Evolutionary conservation across 2,113 vertebrate genomes (phyloP), one percentile per base, ranked within the genome.

Genomic region (Centropristis striata): DNA sequence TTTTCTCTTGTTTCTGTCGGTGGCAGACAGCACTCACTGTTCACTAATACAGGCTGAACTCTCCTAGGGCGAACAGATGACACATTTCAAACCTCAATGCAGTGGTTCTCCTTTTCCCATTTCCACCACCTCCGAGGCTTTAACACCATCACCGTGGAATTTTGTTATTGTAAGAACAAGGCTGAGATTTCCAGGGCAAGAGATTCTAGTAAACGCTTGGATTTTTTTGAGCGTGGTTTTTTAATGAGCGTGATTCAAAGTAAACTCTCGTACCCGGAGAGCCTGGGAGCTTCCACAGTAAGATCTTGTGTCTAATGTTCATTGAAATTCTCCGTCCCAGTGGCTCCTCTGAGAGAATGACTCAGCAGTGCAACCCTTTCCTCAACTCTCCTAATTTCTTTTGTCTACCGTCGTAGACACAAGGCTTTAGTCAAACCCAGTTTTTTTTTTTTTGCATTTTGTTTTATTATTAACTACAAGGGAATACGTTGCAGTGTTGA

Each of bases 21-120:
- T 78, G 78, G 67, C 71, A 87, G 83, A 67, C 79, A 83, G 79
- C 64, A 47, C 69, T 87, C 77, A 84, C 73, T 78, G 70, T 75
- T 88, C 81, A 64, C 81, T 77, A 78, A 83, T 80, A 81, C 71
- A 50, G 68, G 23, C 78, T 88, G 74, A 87, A 90, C 70, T 82
- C 87, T 91, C 88, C 77, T 8, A 67, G 75, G 87, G 90, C 86
- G 74, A 51, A 8, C 6, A 75, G 71, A 86, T 78, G 83, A 85
- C 88, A 86, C 58, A 49, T 84, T 82, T 83, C 47, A 86, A 91
- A 70, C 21, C 74, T 86, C 68, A 80, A 44, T 75, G 39, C 57
- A 55, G 50, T 18, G 53, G 72, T 65, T 75, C 54, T 58, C 57
- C 15, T 72, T 59, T 86, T 81, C 80, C 42, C 78, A n/a, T 74